Evolutionary conservation across 2,888 invertebrate species (phyloP).

Genomic region (Oscheius sp.): DNA sequence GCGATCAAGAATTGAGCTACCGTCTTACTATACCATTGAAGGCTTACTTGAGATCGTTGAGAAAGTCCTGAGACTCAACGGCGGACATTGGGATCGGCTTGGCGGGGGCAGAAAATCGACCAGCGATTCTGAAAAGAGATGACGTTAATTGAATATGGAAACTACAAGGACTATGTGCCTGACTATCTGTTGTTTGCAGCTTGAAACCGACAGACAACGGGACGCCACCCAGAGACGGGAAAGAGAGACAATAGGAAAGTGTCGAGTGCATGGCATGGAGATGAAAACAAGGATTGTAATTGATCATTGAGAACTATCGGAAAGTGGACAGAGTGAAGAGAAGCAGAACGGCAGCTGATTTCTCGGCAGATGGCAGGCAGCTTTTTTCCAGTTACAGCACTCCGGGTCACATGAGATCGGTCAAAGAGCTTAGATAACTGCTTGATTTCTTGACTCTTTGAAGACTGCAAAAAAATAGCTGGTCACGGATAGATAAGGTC

Average conservation of each 20-base stretch:
- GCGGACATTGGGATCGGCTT: slow-evolving; percentile 37
- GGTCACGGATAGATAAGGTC: background rate
- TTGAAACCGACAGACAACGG: slow-evolving; percentile 24
- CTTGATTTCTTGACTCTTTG: background rate
- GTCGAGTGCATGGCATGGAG: background rate
- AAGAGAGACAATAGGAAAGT: background rate
- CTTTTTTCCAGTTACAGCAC: slow-evolving; percentile 35
- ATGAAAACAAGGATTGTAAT: background rate
- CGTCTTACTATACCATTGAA: background rate
- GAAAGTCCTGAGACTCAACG: slow-evolving; percentile 37
- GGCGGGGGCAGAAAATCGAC: slow-evolving; percentile 42
- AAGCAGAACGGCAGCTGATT: slow-evolving; percentile 21
- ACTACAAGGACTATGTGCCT: background rate
- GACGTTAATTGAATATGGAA: background rate
- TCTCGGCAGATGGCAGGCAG: slow-evolving; percentile 30
- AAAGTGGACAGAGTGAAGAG: background rate
- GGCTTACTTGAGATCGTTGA: slow-evolving; percentile 39
- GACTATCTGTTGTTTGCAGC: slow-evolving; percentile 23
- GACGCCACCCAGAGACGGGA: slow-evolving; percentile 5
- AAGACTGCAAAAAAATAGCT: background rate
- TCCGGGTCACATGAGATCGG: slow-evolving; percentile 32
- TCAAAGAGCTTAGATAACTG: slow-evolving; percentile 8
- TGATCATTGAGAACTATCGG: background rate
- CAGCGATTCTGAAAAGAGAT: slow-evolving; percentile 39
- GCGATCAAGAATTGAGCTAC: too few species aligned